A percentile compares a stretch with the other conserved stretches of the same genome.
These are phyloP conservation scores for Schlechtendalia chinensis DNA, from an alignment of 1,140 invertebrate genomes.

Conservation along the genomic window DNA sequence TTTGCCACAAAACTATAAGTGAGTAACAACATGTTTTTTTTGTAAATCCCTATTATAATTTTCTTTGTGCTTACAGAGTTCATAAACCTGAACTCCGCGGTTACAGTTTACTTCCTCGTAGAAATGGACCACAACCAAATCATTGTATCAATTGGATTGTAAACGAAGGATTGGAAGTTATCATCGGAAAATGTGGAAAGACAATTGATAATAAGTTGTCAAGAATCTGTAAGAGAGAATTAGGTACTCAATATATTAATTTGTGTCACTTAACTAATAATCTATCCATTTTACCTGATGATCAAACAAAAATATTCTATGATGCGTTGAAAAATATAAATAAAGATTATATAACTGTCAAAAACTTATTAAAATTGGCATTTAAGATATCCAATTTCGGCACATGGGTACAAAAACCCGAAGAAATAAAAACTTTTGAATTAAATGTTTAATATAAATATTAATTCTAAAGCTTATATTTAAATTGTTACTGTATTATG, in stretches of 20 bases:
- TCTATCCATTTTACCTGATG: not conserved
- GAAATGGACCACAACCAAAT: not conserved
- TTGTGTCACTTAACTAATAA: constrained; percentile 19
- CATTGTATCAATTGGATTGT: constrained; percentile 30
- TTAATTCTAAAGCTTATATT: no score
- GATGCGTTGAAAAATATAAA: constrained; percentile 27
- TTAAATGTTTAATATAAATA: constrained; percentile 6
- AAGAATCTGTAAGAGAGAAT: constrained; percentile 20
- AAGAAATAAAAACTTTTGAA: constrained; percentile 40
- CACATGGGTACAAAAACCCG: constrained; percentile 27
- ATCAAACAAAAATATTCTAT: constrained; percentile 13
- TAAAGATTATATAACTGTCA: constrained; percentile 7
- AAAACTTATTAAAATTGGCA: not conserved
- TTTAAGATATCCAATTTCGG: constrained; percentile 25
- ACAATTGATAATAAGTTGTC: constrained; percentile 18
- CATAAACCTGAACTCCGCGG: constrained; percentile 40
- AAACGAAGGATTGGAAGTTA: constrained; percentile 11
- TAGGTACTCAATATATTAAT: constrained; percentile 10
- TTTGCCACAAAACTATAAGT: constrained; percentile 26
- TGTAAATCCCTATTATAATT: not conserved
- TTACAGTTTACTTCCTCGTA: constrained; percentile 32
- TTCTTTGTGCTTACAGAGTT: constrained; percentile 7
- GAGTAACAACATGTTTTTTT: not conserved
- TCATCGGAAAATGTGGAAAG: constrained; percentile 8
- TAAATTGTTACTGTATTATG: no score